phyloP scores from a whole-genome alignment of 2,888 invertebrate genomes.

The Perizoma affinitatum region DNA sequence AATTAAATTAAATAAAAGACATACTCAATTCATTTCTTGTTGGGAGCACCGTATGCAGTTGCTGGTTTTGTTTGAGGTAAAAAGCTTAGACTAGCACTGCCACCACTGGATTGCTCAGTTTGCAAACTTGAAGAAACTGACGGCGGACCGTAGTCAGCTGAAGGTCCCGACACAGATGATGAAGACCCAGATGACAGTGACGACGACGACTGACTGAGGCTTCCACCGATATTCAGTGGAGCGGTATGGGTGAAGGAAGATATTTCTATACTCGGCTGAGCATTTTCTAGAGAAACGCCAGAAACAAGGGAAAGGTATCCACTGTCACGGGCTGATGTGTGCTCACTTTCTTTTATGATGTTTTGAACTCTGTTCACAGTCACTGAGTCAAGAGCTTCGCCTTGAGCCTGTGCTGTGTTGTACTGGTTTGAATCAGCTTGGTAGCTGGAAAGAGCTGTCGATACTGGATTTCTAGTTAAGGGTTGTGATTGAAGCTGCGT shows the following conservation, averaged over 20 bases:
- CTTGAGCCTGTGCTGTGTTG: slow-evolving; percentile 50
- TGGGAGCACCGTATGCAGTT: slow-evolving; percentile 65
- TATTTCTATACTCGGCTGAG: slow-evolving; percentile 73
- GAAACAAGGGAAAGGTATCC: slow-evolving; percentile 73
- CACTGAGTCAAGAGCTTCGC: slow-evolving; percentile 65
- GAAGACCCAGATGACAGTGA: slow-evolving; percentile 44
- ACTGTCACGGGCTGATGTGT: slow-evolving; percentile 65
- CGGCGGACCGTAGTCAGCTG: slow-evolving; percentile 56
- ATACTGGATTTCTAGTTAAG: slow-evolving; percentile 38
- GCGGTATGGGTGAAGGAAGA: slow-evolving; percentile 73
- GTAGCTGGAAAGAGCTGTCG: slow-evolving; percentile 60
- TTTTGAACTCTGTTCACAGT: slow-evolving; percentile 67
- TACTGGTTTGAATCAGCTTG: slow-evolving; percentile 72
- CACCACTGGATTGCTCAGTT: slow-evolving; percentile 31
- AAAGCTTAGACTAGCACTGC: slow-evolving; percentile 54
- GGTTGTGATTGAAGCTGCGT: slow-evolving; percentile 51
- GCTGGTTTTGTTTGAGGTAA: slow-evolving; percentile 66
- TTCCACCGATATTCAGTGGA: slow-evolving; percentile 43
- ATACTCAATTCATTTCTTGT: slow-evolving; percentile 47
- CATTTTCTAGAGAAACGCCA: slow-evolving; percentile 70
- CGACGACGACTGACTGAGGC: slow-evolving; percentile 34
- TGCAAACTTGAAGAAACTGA: slow-evolving; percentile 45
- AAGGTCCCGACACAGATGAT: slow-evolving; percentile 41
- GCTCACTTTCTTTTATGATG: slow-evolving; percentile 72
- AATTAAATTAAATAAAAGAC: slow-evolving; percentile 20